Conservation (phyloP, 2,797 vertebrate genomes). For the Enteromius argenteus region DNA sequence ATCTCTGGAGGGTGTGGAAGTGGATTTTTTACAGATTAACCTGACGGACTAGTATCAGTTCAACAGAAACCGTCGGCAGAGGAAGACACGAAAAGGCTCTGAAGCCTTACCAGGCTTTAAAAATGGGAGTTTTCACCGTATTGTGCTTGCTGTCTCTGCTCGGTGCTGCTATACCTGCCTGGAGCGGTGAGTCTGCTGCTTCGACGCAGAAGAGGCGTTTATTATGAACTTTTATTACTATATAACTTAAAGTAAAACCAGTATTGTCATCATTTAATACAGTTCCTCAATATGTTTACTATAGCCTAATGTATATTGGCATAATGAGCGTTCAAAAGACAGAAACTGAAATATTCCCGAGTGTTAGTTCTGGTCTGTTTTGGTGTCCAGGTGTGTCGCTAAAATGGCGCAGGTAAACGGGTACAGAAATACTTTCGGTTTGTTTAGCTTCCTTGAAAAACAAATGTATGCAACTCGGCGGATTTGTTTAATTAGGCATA, state of each 20-base stretch:
- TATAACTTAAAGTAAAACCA: background rate
- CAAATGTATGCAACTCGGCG: background rate
- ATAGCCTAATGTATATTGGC: no score
- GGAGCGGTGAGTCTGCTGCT: conserved; percentile 37
- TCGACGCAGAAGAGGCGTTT: no score
- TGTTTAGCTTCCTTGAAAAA: background rate
- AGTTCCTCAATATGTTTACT: background rate
- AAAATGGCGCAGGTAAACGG: conserved; percentile 1
- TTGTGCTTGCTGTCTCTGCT: background rate
- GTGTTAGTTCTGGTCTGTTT: background rate
- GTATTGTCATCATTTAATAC: background rate
- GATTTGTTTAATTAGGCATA: background rate
- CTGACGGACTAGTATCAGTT: background rate
- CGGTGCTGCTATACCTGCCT: background rate
- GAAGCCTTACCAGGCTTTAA: background rate
- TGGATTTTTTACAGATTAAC: background rate
- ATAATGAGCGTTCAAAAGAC: background rate
- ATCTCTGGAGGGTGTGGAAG: background rate
- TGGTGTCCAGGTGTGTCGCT: background rate
- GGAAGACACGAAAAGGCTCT: background rate
- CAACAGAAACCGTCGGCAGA: background rate
- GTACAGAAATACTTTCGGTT: conserved; percentile 20
- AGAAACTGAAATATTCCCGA: background rate
- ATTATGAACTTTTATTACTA: background rate
- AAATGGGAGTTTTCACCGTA: background rate